Conservation (phyloP, 2,888 invertebrate species). For the Lasioglossum villosulum region DNA sequence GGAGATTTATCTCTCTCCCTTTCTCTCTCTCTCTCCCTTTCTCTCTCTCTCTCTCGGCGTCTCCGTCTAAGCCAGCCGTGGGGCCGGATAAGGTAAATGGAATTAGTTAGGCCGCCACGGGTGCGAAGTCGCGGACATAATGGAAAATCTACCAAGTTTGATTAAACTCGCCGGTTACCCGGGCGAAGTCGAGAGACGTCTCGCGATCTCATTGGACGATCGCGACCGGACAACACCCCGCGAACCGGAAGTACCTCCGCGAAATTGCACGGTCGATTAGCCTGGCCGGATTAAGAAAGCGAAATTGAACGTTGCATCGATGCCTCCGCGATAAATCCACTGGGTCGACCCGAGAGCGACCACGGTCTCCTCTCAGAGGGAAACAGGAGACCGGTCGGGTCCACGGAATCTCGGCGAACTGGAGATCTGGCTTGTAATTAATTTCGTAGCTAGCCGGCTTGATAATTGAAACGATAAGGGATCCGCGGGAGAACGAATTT, state of each 20-base stretch:
- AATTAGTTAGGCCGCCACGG: conserved; percentile 73
- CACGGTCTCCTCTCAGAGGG: not conserved
- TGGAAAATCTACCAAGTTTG: conserved; percentile 80
- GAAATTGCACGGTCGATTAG: conserved; percentile 71
- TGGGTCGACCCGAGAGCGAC: not conserved
- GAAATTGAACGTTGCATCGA: conserved; percentile 69
- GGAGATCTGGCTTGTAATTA: conserved; percentile 44
- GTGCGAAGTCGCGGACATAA: conserved; percentile 76
- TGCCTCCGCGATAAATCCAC: conserved; percentile 36
- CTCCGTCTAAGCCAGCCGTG: conserved; percentile 39
- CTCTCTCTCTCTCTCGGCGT: not conserved
- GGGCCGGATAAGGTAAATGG: conserved; percentile 66
- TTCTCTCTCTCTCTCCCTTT: no score
- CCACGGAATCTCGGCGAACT: not conserved
- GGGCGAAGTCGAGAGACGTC: not conserved
- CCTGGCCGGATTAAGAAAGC: conserved; percentile 70
- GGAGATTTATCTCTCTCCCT: conserved; percentile 57
- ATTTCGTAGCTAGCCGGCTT: conserved; percentile 44
- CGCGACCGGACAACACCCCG: not conserved
- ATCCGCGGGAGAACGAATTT: conserved; percentile 21
- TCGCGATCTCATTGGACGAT: not conserved
- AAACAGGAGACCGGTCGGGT: not conserved
- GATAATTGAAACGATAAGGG: conserved; percentile 61
- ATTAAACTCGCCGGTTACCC: conserved; percentile 73
- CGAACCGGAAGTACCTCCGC: not conserved